phyloP scores from a whole-genome alignment of 2,888 invertebrate genomes.

The Gasteruption jaculator region DNA sequence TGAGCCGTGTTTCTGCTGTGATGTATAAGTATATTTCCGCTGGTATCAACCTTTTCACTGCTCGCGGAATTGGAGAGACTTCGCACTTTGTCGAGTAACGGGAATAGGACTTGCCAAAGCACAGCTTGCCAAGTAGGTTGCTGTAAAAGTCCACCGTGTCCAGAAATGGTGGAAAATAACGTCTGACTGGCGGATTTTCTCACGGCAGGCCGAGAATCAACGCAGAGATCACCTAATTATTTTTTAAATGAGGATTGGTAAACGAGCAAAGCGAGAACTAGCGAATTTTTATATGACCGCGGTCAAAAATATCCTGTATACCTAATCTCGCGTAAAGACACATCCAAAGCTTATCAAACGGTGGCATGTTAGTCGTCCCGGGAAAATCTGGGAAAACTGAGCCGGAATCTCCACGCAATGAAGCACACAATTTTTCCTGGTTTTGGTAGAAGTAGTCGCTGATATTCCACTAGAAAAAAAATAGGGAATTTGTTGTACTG shows the following conservation, averaged over 20 bases:
- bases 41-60: slow-evolving; percentile 80
- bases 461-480: slow-evolving; percentile 96
- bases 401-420: slow-evolving; percentile 65
- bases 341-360: slow-evolving; percentile 95
- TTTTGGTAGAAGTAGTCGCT: slow-evolving; percentile 97
- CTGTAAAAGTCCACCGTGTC: slow-evolving; percentile 86
- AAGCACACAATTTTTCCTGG: slow-evolving; percentile 75
- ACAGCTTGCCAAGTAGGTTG: slow-evolving; percentile 91
- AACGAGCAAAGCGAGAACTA: too few relatives aligned
- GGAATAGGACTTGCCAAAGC: slow-evolving; percentile 93
- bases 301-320: slow-evolving; percentile 43
- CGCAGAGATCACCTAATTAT: slow-evolving; percentile 76
- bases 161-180: slow-evolving; percentile 93
- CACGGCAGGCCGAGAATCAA: slow-evolving; percentile 92
- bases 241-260: slow-evolving; percentile 5
- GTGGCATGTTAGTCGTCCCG: slow-evolving; percentile 76
- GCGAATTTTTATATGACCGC: neutral
- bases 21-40: slow-evolving; percentile 93
- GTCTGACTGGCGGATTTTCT: slow-evolving; percentile 97
- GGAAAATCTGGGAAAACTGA: slow-evolving; percentile 81
- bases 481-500: slow-evolving; percentile 9
- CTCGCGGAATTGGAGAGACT: slow-evolving; percentile 67
- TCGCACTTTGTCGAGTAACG: slow-evolving; percentile 88
- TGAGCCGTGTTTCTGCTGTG: slow-evolving; percentile 98
- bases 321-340: slow-evolving; percentile 83